Conservation (phyloP, 2,113 vertebrate genomes). For the Paratilapia polleni region DNA sequence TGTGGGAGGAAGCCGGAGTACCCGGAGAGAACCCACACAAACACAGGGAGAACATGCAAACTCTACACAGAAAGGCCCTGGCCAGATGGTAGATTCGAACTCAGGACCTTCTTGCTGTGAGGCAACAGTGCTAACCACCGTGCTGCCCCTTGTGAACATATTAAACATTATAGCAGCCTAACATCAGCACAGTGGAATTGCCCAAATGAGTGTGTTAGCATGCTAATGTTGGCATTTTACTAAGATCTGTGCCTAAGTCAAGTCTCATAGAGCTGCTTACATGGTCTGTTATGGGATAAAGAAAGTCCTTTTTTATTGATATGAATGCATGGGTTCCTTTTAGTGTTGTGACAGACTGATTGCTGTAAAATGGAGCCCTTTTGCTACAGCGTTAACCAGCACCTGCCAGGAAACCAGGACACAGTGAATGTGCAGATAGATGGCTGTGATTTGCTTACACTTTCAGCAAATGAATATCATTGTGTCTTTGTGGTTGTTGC, state of each 20-base stretch:
- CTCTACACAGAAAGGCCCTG: too few relatives aligned
- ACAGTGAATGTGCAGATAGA: constrained; percentile 27
- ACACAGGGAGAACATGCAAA: too few relatives aligned
- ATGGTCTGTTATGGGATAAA: background rate
- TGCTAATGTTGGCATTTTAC: background rate
- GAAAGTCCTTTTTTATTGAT: constrained; percentile 53
- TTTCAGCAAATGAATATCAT: constrained; percentile 21
- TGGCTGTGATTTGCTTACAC: constrained; percentile 31
- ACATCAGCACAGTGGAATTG: background rate
- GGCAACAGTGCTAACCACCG: too few relatives aligned
- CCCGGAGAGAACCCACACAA: too few relatives aligned
- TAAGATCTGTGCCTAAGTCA: background rate
- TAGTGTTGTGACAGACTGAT: constrained; percentile 26
- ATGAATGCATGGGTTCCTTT: constrained; percentile 35
- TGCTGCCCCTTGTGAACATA: too few relatives aligned
- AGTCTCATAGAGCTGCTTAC: background rate
- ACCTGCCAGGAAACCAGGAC: constrained; percentile 45
- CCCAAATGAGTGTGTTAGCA: background rate
- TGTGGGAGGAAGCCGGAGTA: too few relatives aligned
- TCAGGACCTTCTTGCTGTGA: too few relatives aligned
- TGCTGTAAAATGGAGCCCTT: constrained; percentile 36
- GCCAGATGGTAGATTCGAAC: too few relatives aligned
- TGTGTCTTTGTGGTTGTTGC: constrained; percentile 3
- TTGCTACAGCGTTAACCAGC: constrained; percentile 44
- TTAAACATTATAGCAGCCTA: background rate